Percentiles rank a stretch among this genome's conserved stretches.
These are phyloP conservation scores for Lobophora halterata DNA, from an alignment of 2,888 invertebrate species.

Conservation along the genomic window DNA sequence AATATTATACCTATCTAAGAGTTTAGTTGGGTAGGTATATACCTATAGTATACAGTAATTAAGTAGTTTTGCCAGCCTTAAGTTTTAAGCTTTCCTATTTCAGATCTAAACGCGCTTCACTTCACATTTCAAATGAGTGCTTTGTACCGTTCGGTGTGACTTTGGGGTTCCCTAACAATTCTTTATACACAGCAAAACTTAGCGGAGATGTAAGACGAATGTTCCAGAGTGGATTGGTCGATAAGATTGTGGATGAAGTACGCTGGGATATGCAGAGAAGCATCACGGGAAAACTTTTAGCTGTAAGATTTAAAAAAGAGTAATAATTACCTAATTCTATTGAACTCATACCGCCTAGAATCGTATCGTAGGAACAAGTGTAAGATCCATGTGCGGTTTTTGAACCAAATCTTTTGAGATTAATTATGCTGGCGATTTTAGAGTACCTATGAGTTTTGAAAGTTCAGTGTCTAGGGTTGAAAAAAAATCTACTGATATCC, in stretches of 20 bases:
- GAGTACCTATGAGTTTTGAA: too few relatives aligned
- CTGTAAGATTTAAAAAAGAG: conserved; percentile 64
- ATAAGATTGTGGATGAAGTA: conserved; percentile 85
- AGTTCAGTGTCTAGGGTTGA: too few relatives aligned
- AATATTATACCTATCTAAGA: too few relatives aligned
- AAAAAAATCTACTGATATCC: too few relatives aligned
- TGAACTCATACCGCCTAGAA: too few relatives aligned
- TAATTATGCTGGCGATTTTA: too few relatives aligned
- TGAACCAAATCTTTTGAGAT: too few relatives aligned
- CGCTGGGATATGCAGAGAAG: conserved; percentile 86
- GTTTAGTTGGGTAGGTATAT: too few relatives aligned
- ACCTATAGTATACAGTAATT: too few relatives aligned
- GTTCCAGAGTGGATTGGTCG: conserved; percentile 84
- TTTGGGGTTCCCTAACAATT: conserved; percentile 82
- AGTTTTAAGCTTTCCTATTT: conserved; percentile 20
- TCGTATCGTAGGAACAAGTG: too few relatives aligned
- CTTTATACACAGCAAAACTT: conserved; percentile 83
- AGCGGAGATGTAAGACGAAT: conserved; percentile 82
- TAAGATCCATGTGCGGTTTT: too few relatives aligned
- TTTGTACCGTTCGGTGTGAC: conserved; percentile 87
- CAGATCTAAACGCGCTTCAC: conserved; percentile 81
- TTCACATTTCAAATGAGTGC: conserved; percentile 88
- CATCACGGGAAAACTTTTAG: conserved; percentile 81
- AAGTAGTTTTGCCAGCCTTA: neutral
- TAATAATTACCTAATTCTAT: too few relatives aligned